phyloP scores from a whole-genome alignment of 2,113 vertebrate species.

The Ranitomeya variabilis region DNA sequence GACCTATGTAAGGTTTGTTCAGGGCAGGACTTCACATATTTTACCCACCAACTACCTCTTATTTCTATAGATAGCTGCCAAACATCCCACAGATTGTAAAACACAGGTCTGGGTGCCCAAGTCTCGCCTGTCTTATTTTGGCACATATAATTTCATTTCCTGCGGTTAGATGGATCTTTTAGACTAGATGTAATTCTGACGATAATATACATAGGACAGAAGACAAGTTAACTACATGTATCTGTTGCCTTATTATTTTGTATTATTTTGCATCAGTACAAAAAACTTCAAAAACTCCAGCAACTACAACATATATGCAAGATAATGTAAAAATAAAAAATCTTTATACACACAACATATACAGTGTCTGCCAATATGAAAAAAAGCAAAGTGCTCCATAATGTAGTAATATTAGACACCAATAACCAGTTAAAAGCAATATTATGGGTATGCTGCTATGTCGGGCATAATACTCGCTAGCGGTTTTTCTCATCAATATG shows the following conservation, averaged over 20 bases:
- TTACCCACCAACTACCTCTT: not conserved
- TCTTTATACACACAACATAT: no score
- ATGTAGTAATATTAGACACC: no score
- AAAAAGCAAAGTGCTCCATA: no score
- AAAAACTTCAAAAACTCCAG: not conserved
- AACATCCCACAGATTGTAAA: conserved; percentile 18
- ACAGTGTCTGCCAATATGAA: no score
- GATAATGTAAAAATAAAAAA: no score
- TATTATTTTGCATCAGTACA: not conserved
- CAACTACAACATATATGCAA: not conserved
- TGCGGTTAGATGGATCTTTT: not conserved
- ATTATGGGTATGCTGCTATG: no score
- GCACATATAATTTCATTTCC: conserved; percentile 4
- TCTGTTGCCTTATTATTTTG: not conserved
- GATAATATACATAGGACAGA: not conserved
- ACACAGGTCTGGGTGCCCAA: not conserved
- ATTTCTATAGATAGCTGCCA: conserved; percentile 32
- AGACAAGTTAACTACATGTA: not conserved
- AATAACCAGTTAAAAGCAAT: no score
- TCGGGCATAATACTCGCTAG: no score
- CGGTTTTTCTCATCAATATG: no score
- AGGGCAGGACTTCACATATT: not conserved
- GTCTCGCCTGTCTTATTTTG: not conserved
- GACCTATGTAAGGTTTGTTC: not conserved
- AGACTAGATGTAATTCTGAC: no score